These are phyloP conservation scores for Channa maculata DNA, from an alignment of 2,113 vertebrate genomes.

Conservation along the genomic window DNA sequence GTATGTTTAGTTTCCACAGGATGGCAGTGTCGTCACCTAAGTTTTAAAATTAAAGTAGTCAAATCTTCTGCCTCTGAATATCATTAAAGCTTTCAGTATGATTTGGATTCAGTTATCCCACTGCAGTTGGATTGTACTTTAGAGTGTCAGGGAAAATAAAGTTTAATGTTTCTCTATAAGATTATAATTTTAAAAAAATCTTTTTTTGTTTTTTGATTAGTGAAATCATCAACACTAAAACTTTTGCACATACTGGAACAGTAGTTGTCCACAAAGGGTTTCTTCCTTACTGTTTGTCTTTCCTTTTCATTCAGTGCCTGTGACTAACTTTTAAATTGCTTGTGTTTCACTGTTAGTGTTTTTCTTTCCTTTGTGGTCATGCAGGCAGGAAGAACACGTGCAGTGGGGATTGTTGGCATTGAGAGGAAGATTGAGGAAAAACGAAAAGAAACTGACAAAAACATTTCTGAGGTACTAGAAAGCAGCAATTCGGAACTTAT, in stretches of 20 bases:
- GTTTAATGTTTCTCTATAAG: no score
- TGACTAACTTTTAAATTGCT: slow-evolving; percentile 2
- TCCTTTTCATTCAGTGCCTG: slow-evolving; percentile 23
- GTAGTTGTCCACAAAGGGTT: neutral
- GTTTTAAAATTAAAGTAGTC: no score
- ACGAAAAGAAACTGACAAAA: slow-evolving; percentile 99
- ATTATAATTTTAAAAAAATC: no score
- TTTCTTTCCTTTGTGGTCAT: slow-evolving; percentile 79
- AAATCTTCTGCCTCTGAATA: neutral
- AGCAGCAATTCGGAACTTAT: neutral
- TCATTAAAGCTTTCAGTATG: neutral
- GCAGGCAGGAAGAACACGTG: slow-evolving; percentile 93
- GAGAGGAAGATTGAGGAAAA: slow-evolving; percentile 98
- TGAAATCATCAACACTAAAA: neutral
- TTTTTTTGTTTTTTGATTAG: no score
- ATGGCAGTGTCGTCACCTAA: slow-evolving; percentile 56
- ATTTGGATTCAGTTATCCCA: neutral
- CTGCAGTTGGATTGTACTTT: neutral
- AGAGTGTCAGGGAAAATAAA: neutral
- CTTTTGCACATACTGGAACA: neutral
- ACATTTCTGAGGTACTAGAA: slow-evolving; percentile 94
- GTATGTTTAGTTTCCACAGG: slow-evolving; percentile 46
- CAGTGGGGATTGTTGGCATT: slow-evolving; percentile 97
- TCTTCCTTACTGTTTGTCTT: slow-evolving; percentile 37
- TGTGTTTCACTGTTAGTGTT: slow-evolving; percentile 14